These are phyloP conservation scores for Grammomys dolichurus DNA, from an alignment of 2,113 vertebrate genomes.

Conservation along the genomic window DNA sequence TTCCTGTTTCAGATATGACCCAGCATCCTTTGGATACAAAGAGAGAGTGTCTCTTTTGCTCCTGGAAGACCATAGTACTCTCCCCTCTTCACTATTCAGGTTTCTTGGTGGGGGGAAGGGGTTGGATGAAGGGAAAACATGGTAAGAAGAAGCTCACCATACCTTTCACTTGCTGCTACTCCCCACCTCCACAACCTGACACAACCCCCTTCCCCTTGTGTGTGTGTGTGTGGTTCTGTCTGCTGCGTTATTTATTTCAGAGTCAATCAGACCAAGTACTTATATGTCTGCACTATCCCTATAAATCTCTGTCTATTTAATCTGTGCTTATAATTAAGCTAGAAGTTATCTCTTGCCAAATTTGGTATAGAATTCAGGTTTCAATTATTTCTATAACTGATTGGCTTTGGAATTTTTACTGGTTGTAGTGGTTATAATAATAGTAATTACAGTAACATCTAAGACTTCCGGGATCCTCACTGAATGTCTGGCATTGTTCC, in stretches of 20 bases:
- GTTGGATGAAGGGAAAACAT: not conserved
- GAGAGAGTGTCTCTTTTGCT: not conserved
- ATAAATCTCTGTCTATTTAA: not conserved
- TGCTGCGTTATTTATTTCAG: conserved; percentile 11
- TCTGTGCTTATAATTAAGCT: not conserved
- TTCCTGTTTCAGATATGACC: not conserved
- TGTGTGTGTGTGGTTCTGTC: not conserved
- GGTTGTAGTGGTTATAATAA: not conserved
- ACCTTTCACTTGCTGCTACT: not conserved
- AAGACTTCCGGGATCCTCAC: not conserved
- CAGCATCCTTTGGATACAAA: not conserved
- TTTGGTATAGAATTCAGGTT: not conserved
- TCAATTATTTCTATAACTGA: not conserved
- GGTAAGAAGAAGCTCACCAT: not conserved
- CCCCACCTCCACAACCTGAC: not conserved
- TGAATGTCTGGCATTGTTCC: not conserved
- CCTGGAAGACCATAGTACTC: not conserved
- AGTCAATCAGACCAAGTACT: not conserved
- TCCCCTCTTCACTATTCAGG: not conserved
- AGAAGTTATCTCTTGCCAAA: not conserved
- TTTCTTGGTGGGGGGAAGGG: not conserved
- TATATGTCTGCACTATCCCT: not conserved
- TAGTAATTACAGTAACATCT: not conserved
- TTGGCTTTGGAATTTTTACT: conserved; percentile 8
- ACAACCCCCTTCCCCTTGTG: not conserved